Percentiles rank a stretch among this genome's conserved stretches.
Evolutionary conservation across 2,797 vertebrate species (phyloP).

Genomic region (Liparis tanakae): DNA sequence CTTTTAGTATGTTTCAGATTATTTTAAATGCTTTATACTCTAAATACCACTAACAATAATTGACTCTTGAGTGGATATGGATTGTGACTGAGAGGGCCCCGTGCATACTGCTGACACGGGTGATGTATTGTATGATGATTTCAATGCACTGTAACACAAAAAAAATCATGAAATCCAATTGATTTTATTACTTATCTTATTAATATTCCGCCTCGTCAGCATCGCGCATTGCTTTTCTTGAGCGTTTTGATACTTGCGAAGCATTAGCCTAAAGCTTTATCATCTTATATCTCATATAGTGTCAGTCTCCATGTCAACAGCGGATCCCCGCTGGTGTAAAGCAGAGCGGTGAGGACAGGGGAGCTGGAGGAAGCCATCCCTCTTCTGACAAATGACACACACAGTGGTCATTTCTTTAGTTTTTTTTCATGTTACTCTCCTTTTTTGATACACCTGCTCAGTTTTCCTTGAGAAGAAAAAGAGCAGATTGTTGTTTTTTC

Average conservation of each 20-base stretch:
- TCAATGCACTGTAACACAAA: slow-evolving; percentile 64
- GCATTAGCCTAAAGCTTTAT: slow-evolving; percentile 62
- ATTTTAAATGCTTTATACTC: slow-evolving; percentile 23
- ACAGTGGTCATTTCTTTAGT: slow-evolving; percentile 70
- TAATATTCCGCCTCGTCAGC: slow-evolving; percentile 75
- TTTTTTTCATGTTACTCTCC: slow-evolving; percentile 44
- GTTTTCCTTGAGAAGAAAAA: slow-evolving; percentile 81
- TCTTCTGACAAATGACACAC: slow-evolving; percentile 72
- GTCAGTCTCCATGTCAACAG: slow-evolving; percentile 56
- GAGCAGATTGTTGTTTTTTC: slow-evolving; percentile 81
- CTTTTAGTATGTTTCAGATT: slow-evolving; percentile 36
- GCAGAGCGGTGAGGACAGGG: slow-evolving; percentile 31
- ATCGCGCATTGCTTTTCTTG: slow-evolving; percentile 57
- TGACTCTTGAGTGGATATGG: slow-evolving; percentile 45
- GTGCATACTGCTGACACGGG: slow-evolving; percentile 67
- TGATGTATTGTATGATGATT: slow-evolving; percentile 67
- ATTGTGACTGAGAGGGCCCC: slow-evolving; percentile 48
- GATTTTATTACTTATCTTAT: slow-evolving; percentile 75
- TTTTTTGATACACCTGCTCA: slow-evolving; percentile 79
- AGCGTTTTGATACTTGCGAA: slow-evolving; percentile 64
- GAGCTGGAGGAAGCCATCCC: slow-evolving; percentile 53
- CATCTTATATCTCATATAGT: slow-evolving; percentile 44
- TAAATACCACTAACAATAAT: slow-evolving; percentile 43
- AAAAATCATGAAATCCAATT: slow-evolving; percentile 68
- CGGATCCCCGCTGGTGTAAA: slow-evolving; percentile 32